Evolutionary conservation across 2,113 vertebrate species (phyloP).

Genomic region (Aspiorhynchus laticeps): DNA sequence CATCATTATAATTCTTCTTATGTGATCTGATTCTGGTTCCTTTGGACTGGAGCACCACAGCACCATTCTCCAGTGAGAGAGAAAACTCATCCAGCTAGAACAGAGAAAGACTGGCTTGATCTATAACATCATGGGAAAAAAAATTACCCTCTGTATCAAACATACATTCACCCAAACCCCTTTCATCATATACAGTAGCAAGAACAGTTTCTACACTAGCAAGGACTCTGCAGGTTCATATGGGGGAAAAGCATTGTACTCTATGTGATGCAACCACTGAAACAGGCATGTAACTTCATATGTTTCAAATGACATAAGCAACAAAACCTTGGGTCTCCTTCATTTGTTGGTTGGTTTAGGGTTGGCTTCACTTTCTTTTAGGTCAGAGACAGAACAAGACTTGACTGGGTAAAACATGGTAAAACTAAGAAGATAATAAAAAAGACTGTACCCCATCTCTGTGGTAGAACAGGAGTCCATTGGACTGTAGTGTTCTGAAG

Average conservation of each 20-base stretch:
- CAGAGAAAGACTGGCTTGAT: conserved; percentile 14
- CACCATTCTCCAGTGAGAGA: conserved; percentile 88
- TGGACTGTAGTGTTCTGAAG: conserved; percentile 88
- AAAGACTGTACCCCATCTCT: conserved; percentile 80
- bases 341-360: neutral
- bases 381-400: neutral
- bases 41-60: conserved; percentile 84
- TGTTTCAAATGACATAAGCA: too few relatives aligned
- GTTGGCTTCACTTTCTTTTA: neutral
- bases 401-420: neutral
- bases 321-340: neutral
- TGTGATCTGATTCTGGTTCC: conserved; percentile 83
- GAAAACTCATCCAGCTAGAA: conserved; percentile 86
- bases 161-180: neutral
- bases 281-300: too few relatives aligned
- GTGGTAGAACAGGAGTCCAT: conserved; percentile 87
- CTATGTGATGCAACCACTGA: too few relatives aligned
- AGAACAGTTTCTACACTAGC: neutral
- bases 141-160: neutral
- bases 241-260: neutral
- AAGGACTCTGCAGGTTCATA: neutral
- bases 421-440: neutral
- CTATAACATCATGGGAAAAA: neutral
- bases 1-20: conserved; percentile 86
- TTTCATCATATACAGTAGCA: neutral